phyloP scores from a whole-genome alignment of 2,113 vertebrate genomes.

The Syngnathoides biaculeatus region DNA sequence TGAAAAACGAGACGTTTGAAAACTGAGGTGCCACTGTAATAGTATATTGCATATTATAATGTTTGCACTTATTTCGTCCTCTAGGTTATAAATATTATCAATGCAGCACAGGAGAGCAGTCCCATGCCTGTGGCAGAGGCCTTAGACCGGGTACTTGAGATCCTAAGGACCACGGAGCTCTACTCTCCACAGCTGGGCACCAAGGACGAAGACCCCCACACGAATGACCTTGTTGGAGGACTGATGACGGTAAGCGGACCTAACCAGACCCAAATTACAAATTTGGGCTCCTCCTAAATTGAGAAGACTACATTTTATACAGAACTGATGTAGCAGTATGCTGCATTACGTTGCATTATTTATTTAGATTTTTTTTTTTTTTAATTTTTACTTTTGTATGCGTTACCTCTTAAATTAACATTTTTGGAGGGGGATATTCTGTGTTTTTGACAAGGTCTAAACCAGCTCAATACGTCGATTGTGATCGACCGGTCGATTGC shows the following conservation, averaged over 20 bases:
- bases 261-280: not conserved
- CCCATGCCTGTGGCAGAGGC: slow-evolving; percentile 90
- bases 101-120: slow-evolving; percentile 92
- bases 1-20: too few relatives aligned
- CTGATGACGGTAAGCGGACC: slow-evolving; percentile 85
- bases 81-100: slow-evolving; percentile 97
- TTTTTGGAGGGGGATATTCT: too few relatives aligned
- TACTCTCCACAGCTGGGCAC: slow-evolving; percentile 92
- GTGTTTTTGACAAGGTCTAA: too few relatives aligned
- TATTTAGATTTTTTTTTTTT: too few relatives aligned
- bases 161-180: slow-evolving; percentile 91
- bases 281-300: not conserved
- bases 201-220: slow-evolving; percentile 94
- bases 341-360: too few relatives aligned
- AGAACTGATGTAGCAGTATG: not conserved
- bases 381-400: too few relatives aligned
- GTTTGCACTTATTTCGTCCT: not conserved
- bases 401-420: too few relatives aligned
- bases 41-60: not conserved
- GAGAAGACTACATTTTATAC: not conserved
- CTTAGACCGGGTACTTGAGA: slow-evolving; percentile 92
- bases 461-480: too few relatives aligned
- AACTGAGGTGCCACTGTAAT: too few relatives aligned
- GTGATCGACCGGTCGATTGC: too few relatives aligned
- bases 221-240: slow-evolving; percentile 90